Base-by-base conservation (phyloP, 2,797 vertebrate species). In the Karalla daura region DNA sequence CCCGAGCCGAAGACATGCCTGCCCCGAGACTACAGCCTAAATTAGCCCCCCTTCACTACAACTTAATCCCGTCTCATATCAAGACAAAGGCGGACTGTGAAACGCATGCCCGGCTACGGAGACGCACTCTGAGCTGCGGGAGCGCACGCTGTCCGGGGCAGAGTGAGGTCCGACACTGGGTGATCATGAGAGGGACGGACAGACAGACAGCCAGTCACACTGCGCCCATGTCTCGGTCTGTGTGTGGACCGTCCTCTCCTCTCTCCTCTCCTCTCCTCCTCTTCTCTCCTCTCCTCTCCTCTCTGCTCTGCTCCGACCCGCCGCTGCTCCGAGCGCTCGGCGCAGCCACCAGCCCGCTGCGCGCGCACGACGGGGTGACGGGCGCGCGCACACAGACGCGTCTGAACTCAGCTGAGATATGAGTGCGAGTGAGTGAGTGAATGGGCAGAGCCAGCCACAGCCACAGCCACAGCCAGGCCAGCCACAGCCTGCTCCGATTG, bases 1-100 rank as follows among this genome's bases (percentile, higher is more conserved):
- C 92, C 36, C 93, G 89, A 63, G 91, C 86, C 21, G 90, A 87
- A 85, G 93, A 93, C 94, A 95, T 94, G 80, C 68, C 87, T 80
- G 78, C 60, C 68, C 80, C 32, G 36, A 28, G 41, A 61, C 81
- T 50, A 0, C 66, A 74, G 55, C 65, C 58, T 52, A 37, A 66
- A 82, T 78, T 20, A 80, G 79, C 83, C 79, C 56, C 41, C 69
- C 39, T 24, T 28, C 11, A 44, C 41, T 28, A 13, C 43, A 58
- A 70, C 70, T 79, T 76, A 83, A 74, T 77, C 70, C 84, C 75
- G 83, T 78, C 82, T 90, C 89, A 76, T 85, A 37, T 74, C 88
- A 89, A n/a, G 53, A 93, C 90, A 92, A 92, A 91, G 90, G 78
- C 81, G 39, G 20, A 25, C n/a, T n/a, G 51, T 43, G 12, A 60